phyloP scores from a whole-genome alignment of 2,888 invertebrate genomes.

The Euclidia mi region DNA sequence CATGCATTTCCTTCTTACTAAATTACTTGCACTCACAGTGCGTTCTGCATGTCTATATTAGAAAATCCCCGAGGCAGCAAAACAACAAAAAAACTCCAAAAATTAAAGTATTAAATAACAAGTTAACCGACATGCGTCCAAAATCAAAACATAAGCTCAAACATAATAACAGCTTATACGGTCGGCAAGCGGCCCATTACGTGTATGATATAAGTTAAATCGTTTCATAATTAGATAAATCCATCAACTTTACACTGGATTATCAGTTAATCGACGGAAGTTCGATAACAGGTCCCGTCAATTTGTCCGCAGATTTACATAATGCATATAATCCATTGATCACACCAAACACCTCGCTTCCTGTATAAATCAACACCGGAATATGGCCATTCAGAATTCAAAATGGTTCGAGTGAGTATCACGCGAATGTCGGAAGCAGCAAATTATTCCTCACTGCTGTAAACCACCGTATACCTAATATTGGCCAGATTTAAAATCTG shows the following conservation, averaged over 20 bases:
- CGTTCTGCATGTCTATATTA: too few species aligned
- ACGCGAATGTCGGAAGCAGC: conserved; percentile 75
- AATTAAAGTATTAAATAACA: conserved; percentile 8
- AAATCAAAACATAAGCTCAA: conserved; percentile 32
- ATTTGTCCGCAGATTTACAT: conserved; percentile 50
- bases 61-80: too few species aligned
- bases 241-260: conserved; percentile 42
- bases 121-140: conserved; percentile 9
- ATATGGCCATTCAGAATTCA: conserved; percentile 66
- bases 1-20: too few species aligned
- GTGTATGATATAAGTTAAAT: conserved; percentile 44
- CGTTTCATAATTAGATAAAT: conserved; percentile 44
- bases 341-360: conserved; percentile 66
- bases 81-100: neutral
- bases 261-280: conserved; percentile 67
- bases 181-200: conserved; percentile 27
- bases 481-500: conserved; percentile 35
- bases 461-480: conserved; percentile 38
- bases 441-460: conserved; percentile 58
- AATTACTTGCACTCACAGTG: too few species aligned
- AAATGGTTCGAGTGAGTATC: conserved; percentile 63
- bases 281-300: conserved; percentile 58
- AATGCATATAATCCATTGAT: conserved; percentile 60
- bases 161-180: conserved; percentile 17
- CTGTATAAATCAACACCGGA: conserved; percentile 70